Evolutionary conservation across 2,113 vertebrate species (phyloP).

Genomic region (Stictonetta naevosa): DNA sequence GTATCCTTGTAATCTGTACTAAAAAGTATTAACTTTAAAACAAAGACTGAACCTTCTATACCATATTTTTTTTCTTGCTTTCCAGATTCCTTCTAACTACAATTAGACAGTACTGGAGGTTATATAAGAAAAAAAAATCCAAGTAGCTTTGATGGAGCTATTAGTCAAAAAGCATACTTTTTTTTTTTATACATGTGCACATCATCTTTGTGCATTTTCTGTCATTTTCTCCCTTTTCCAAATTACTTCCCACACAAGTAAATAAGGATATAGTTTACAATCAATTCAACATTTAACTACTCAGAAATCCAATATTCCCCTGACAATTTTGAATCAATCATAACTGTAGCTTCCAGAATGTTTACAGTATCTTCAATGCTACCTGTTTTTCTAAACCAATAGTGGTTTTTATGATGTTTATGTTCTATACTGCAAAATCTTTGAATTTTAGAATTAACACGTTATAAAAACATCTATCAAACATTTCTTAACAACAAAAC

Average conservation of each 20-base stretch:
- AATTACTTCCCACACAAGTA: background rate
- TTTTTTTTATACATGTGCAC: background rate
- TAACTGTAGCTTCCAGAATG: background rate
- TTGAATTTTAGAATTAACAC: background rate
- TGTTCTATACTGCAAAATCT: background rate
- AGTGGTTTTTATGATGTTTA: background rate
- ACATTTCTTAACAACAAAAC: background rate
- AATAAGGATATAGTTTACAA: background rate
- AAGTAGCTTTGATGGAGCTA: background rate
- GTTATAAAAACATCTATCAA: background rate
- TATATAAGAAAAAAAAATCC: background rate
- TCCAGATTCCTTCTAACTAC: background rate
- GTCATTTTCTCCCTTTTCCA: background rate
- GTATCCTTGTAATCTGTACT: background rate
- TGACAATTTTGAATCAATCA: background rate
- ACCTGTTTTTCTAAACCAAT: background rate
- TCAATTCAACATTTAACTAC: background rate
- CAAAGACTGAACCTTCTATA: background rate
- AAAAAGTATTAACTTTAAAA: background rate
- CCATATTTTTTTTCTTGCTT: background rate
- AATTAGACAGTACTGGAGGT: background rate
- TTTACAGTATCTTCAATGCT: background rate
- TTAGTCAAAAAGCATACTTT: background rate
- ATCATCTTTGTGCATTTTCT: background rate
- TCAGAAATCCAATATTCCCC: background rate